Percentiles rank a stretch among this genome's conserved stretches.
Conservation (phyloP, 35 echinoderm and acorn worm genomes). For the Apostichopus japonicus region DNA sequence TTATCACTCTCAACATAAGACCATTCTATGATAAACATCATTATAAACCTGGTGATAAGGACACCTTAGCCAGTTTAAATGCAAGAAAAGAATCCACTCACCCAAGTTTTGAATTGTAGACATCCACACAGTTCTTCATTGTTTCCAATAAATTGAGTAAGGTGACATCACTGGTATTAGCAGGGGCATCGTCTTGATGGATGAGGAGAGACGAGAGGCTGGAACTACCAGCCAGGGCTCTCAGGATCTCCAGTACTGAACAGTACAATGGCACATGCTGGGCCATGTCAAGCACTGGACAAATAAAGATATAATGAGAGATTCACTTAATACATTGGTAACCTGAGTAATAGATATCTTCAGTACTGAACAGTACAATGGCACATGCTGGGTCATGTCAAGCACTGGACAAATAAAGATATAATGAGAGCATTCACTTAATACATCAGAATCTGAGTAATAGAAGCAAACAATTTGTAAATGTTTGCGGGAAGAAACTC, state of each 20-base stretch:
- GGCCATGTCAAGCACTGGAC: conserved; percentile 93
- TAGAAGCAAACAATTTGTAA: too few species aligned
- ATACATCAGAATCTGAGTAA: too few species aligned
- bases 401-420: conserved; percentile 59
- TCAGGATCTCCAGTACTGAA: conserved; percentile 79
- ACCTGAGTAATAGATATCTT: conserved; percentile 20
- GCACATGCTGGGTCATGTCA: conserved; percentile 96
- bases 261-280: conserved; percentile 95
- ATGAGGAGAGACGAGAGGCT: conserved; percentile 81
- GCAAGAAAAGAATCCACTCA: conserved; percentile 60
- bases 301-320: conserved; percentile 13
- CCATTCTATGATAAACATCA: too few species aligned
- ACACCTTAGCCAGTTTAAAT: too few species aligned
- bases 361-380: conserved; percentile 90
- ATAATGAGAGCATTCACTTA: too few species aligned
- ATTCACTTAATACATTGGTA: background rate
- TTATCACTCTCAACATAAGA: too few species aligned
- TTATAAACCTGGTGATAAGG: too few species aligned
- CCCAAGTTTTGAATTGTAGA: conserved; percentile 94
- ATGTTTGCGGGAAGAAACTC: too few species aligned
- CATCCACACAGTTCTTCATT: conserved; percentile 96
- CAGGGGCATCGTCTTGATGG: conserved; percentile 65
- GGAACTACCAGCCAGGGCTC: conserved; percentile 73
- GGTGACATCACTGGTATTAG: conserved; percentile 52
- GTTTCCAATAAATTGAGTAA: conserved; percentile 82